Evolutionary conservation across 2,888 invertebrate genomes (phyloP), one percentile per base, ranked within the genome.

Genomic region (Yponomeuta malinellus): DNA sequence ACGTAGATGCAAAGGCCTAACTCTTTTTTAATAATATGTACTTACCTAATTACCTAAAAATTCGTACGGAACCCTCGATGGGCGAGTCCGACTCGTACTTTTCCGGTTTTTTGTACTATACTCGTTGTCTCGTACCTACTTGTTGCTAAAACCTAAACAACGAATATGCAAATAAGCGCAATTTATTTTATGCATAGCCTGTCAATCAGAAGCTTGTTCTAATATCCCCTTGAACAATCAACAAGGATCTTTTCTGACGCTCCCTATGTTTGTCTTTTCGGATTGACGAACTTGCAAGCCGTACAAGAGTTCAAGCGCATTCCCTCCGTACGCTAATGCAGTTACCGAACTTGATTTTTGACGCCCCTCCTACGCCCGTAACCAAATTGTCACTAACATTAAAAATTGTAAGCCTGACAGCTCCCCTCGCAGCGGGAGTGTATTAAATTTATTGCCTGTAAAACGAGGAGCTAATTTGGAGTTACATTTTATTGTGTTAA

Each of bases 371-470:
- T n/a, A 67, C 43, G 64, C 66, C 72, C 63, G 78, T 86, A 87
- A 90, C 84, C 77, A 79, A 87, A 88, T 88, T 88, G 87, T 88
- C 86, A 81, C 82, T 72, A 79, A 84, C 52, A 83, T 89, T 83
- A 81, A 87, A 87, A 86, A 87, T 89, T 87, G 37, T 78, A 81
- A 85, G 81, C 84, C 78, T 79, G 82, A 83, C 79, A 80, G 74
- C 71, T 74, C 76, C 81, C 84, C 23, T 77, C 75, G n/a, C 71
- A 66, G 78, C 75, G 78, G 82, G 81, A 80, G 87, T 83, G 88
- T 84, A 89, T 90, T 90, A 89, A 88, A 89, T 90, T 90, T 89
- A 90, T 90, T 90, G 88, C 87, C 88, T 89, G 90, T 90, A 92
- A 91, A 90, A 87, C 89, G 90, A 88, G 85, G 78, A 88, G 90